Conservation (phyloP, 1,140 invertebrate genomes). For the Lepidostoma basale region DNA sequence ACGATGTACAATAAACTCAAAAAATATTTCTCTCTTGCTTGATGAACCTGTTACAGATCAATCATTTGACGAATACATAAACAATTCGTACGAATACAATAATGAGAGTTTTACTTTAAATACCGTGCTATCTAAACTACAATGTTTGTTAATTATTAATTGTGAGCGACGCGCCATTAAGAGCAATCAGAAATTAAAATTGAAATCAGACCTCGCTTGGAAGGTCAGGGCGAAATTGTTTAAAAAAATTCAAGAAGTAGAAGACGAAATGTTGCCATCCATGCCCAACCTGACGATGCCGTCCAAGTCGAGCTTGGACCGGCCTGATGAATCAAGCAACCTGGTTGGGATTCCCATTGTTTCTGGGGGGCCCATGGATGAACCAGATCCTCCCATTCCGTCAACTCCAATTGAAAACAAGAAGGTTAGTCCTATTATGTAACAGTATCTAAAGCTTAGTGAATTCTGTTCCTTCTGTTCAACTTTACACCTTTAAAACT, state of each 20-base stretch:
- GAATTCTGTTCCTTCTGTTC: too few species aligned
- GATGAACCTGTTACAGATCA: too few species aligned
- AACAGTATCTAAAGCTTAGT: too few species aligned
- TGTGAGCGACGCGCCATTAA: not conserved
- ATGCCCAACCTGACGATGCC: slow-evolving; percentile 60
- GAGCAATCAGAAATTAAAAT: slow-evolving; percentile 11
- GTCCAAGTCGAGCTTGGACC: slow-evolving; percentile 56
- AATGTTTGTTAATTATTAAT: slow-evolving; percentile 11
- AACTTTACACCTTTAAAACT: too few species aligned
- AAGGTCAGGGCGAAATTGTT: slow-evolving; percentile 7
- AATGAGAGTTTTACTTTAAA: not conserved
- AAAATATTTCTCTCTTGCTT: too few species aligned
- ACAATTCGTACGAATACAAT: slow-evolving; percentile 12
- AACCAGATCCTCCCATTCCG: too few species aligned
- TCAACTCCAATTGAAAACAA: not conserved
- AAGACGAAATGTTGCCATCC: slow-evolving; percentile 57
- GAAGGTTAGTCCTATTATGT: slow-evolving; percentile 6
- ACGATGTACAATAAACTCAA: too few species aligned
- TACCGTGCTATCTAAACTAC: slow-evolving; percentile 5
- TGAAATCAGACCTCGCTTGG: slow-evolving; percentile 7
- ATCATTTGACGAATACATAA: too few species aligned
- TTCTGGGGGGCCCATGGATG: slow-evolving; percentile 45
- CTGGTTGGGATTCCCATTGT: slow-evolving; percentile 52
- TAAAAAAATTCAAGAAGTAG: not conserved
- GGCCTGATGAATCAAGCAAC: slow-evolving; percentile 54